phyloP scores from a whole-genome alignment of 2,113 vertebrate genomes.

The Phoxinus phoxinus region DNA sequence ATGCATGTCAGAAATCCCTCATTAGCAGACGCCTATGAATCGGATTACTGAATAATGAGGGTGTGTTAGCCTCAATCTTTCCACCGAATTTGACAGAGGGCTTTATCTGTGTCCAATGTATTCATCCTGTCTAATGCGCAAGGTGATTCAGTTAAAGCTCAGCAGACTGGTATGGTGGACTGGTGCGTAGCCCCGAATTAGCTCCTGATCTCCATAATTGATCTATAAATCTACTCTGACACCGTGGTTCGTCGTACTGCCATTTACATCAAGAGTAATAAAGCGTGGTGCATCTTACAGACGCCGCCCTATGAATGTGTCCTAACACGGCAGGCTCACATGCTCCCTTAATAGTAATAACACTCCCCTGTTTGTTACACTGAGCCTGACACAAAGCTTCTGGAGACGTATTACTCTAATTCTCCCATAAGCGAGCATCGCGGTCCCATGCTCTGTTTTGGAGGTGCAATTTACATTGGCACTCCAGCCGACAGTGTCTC shows the following conservation, averaged over 20 bases:
- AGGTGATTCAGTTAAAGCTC: constrained; percentile 43
- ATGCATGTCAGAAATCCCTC: constrained; percentile 54
- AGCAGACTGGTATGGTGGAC: constrained; percentile 17
- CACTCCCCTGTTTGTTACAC: not conserved
- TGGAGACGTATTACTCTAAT: constrained; percentile 23
- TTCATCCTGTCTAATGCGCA: constrained; percentile 29
- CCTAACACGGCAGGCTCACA: not conserved
- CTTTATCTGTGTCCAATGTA: constrained; percentile 44
- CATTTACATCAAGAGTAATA: constrained; percentile 43
- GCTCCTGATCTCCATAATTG: constrained; percentile 47
- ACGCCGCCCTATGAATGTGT: not conserved
- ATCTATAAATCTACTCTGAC: constrained; percentile 52
- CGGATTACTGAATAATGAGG: constrained; percentile 56
- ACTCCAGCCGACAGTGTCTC: constrained; percentile 26
- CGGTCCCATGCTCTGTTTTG: not conserved
- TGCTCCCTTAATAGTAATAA: constrained; percentile 15
- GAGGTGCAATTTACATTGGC: constrained; percentile 23
- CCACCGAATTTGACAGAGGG: constrained; percentile 50
- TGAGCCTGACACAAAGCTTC: constrained; percentile 35
- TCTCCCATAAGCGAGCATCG: constrained; percentile 21
- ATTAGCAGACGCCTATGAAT: constrained; percentile 52
- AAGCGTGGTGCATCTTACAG: constrained; percentile 11
- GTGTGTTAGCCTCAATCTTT: constrained; percentile 51
- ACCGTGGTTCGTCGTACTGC: constrained; percentile 17
- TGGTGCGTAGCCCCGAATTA: constrained; percentile 33